These are phyloP conservation scores for Cylloceria caligata DNA, from an alignment of 2,888 invertebrate species.

Conservation along the genomic window DNA sequence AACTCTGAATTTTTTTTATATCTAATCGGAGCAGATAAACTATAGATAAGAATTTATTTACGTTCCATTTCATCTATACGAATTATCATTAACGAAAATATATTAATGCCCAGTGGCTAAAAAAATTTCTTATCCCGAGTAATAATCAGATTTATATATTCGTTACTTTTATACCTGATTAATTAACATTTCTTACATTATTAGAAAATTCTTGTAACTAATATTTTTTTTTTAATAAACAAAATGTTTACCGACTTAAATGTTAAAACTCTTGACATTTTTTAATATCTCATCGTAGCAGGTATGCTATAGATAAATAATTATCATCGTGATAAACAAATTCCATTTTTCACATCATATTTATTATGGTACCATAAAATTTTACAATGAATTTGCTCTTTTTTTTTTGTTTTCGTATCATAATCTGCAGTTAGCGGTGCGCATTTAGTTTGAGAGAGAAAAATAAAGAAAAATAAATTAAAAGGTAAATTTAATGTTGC, in stretches of 20 bases:
- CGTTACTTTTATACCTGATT: too few species aligned
- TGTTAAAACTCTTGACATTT: background rate
- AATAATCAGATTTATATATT: too few species aligned
- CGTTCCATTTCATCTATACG: too few species aligned
- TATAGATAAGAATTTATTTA: too few species aligned
- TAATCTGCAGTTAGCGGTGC: constrained; percentile 80
- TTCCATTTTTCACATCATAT: constrained; percentile 77
- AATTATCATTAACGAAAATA: too few species aligned
- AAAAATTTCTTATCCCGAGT: too few species aligned
- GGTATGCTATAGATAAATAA: background rate
- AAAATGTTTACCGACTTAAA: background rate
- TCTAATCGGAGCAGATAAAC: too few species aligned
- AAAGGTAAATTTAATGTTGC: constrained; percentile 68
- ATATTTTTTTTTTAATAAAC: too few species aligned
- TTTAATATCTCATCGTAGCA: background rate
- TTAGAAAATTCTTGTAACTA: too few species aligned
- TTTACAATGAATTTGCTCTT: constrained; percentile 78
- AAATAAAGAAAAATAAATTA: constrained; percentile 66
- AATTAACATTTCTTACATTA: too few species aligned
- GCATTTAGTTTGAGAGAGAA: constrained; percentile 73
- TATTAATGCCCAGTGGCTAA: too few species aligned
- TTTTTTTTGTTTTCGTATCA: constrained; percentile 77
- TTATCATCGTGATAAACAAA: constrained; percentile 1
- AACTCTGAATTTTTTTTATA: background rate
- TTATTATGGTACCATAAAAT: constrained; percentile 81